Evolutionary conservation across 2,888 invertebrate species (phyloP).

Genomic region (Pyrrhosoma nymphula): DNA sequence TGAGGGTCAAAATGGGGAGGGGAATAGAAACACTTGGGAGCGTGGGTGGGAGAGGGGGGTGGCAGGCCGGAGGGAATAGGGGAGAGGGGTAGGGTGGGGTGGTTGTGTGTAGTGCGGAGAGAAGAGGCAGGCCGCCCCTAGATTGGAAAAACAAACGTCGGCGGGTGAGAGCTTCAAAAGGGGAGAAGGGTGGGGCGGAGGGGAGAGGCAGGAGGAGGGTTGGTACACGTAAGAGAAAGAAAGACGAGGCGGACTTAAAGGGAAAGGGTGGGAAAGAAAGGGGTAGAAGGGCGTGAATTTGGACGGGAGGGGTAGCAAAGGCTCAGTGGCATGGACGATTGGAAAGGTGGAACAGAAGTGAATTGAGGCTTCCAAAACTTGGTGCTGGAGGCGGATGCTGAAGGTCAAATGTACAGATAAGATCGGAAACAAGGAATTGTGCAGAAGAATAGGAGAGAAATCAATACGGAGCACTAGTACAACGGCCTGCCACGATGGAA

Average conservation of each 20-base stretch:
- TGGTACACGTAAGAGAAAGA: neutral
- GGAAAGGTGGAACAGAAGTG: too few relatives aligned
- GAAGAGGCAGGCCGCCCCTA: neutral
- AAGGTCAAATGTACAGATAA: too few relatives aligned
- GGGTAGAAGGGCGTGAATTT: neutral
- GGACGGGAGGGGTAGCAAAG: neutral
- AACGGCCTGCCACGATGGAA: too few relatives aligned
- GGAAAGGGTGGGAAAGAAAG: neutral
- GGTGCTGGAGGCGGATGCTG: too few relatives aligned
- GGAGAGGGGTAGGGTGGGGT: neutral
- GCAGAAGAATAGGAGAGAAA: too few relatives aligned
- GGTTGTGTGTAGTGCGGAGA: neutral
- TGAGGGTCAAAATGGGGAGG: neutral
- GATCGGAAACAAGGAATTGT: too few relatives aligned
- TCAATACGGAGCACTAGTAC: too few relatives aligned
- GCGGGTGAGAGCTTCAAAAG: neutral
- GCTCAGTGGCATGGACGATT: too few relatives aligned
- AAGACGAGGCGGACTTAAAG: neutral
- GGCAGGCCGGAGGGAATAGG: neutral
- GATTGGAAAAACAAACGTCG: constrained; percentile 29
- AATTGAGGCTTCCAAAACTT: too few relatives aligned
- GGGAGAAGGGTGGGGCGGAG: neutral
- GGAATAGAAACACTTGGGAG: neutral
- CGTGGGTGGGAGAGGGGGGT: neutral
- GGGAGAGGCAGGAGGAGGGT: neutral